Base-by-base conservation (phyloP, 2,888 invertebrate genomes). In the Xanthia togata region DNA sequence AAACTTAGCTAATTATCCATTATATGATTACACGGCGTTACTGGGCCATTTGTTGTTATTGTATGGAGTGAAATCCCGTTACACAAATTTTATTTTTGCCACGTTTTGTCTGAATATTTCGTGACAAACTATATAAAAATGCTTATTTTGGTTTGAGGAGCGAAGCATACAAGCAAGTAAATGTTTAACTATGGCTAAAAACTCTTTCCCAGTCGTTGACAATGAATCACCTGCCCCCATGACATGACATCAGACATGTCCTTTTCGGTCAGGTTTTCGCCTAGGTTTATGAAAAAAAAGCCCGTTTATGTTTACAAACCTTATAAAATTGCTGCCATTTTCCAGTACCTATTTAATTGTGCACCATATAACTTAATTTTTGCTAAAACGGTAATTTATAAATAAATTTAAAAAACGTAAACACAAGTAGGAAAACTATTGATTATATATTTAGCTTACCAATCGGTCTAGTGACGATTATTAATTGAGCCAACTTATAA, bases 21-120 rank as follows among this genome's bases (percentile, higher is more conserved):
- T 57, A 35, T 23, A 77, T 2, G n/a, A 60, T 55, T 50, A 63
- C 44, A 74, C 31, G 53, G 41, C n/a, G 4, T 26, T 50, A 50
- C 9, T 63, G 35, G 77, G n/a, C 20, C 6, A 47, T 44, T 70
- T 70, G 17, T 62, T 70, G 55, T 60, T 84, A 71, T 47, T 77
- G 0, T 44, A 70, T 55, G 71, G 17, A 77, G 76, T 80, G 77
- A 81, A 79, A 83, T 88, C 85, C 88, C 88, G 88, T 88, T 88
- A 88, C 71, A 78, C 50, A 85, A 86, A 89, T 85, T 89, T 89
- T 90, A 80, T 75, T 84, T 86, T 82, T 93, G 95, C 95, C 95
- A 95, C 95, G 95, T 95, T 95, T 88, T 85, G 88, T 90, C 79
- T 89, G 90, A 86, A 68, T 89, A 90, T 89, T 82, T 80, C 74